These are phyloP conservation scores for Papilio helenus DNA, from an alignment of 1,140 invertebrate genomes.

Conservation along the genomic window DNA sequence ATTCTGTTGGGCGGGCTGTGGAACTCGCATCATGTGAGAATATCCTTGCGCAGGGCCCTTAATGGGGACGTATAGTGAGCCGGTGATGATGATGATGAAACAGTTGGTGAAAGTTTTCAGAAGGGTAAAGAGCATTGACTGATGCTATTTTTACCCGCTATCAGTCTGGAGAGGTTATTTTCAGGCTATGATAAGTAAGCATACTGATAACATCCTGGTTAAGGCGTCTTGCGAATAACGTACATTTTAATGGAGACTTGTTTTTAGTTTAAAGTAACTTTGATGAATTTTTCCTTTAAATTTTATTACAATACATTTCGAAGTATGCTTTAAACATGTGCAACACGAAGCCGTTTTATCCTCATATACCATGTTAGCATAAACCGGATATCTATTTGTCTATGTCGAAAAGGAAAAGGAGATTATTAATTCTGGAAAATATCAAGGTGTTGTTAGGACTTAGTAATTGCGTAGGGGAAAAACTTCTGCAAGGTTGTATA, in stretches of 20 bases:
- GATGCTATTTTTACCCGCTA: conserved; percentile 1
- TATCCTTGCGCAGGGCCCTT: too few species aligned
- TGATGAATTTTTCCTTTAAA: too few species aligned
- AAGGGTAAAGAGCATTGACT: background rate
- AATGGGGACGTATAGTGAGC: too few species aligned
- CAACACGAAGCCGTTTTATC: background rate
- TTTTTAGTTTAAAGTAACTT: too few species aligned
- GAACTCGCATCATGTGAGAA: too few species aligned
- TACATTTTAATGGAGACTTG: too few species aligned
- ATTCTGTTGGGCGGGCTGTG: too few species aligned
- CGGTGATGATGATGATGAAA: too few species aligned
- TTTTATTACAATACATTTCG: too few species aligned
- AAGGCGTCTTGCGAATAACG: too few species aligned
- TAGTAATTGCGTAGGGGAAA: background rate
- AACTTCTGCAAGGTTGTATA: conserved; percentile 1
- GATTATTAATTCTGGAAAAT: background rate
- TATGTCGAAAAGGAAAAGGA: background rate
- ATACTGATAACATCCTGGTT: background rate
- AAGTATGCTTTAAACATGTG: too few species aligned
- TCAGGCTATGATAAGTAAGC: background rate
- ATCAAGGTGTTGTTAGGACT: background rate
- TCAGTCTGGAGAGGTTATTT: background rate
- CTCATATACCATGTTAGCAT: background rate
- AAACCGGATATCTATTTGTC: background rate
- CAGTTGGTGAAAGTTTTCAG: too few species aligned